These are phyloP conservation scores for Tetramorium simillimum DNA, from an alignment of 1,140 invertebrate species.

Conservation along the genomic window DNA sequence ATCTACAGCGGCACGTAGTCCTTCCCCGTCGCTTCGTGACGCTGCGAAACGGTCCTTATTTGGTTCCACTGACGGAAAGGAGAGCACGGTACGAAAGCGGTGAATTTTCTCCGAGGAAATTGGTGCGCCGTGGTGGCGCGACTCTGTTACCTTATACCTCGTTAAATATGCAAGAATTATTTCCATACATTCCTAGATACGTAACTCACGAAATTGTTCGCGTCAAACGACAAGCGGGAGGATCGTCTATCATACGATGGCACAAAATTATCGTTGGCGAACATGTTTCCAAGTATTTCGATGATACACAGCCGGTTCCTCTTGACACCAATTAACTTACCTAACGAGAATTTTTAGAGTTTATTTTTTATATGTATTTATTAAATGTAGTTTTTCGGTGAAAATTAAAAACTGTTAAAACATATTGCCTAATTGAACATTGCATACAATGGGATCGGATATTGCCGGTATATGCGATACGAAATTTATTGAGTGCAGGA, in stretches of 20 bases:
- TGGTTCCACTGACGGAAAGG: conserved; percentile 23
- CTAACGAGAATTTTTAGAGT: background rate
- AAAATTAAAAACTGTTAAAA: background rate
- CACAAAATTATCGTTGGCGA: background rate
- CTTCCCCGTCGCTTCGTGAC: conserved; percentile 52
- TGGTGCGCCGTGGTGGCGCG: conserved; percentile 51
- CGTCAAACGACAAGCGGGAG: background rate
- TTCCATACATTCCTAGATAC: conserved; percentile 59
- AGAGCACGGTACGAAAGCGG: conserved; percentile 59
- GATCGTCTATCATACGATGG: background rate
- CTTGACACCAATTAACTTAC: background rate
- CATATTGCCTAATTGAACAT: background rate
- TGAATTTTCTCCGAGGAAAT: conserved; percentile 71
- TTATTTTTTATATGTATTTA: background rate
- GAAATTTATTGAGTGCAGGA: background rate
- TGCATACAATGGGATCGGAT: too few species aligned
- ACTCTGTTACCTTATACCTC: conserved; percentile 67
- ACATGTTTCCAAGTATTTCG: background rate
- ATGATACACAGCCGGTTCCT: background rate
- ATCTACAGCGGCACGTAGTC: conserved; percentile 62
- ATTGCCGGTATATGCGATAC: background rate
- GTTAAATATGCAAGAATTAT: conserved; percentile 77
- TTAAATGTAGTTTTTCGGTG: background rate
- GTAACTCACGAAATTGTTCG: conserved; percentile 44
- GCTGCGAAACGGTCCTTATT: conserved; percentile 62